phyloP scores from a whole-genome alignment of 2,113 vertebrate species.

The Ciconia maguari region DNA sequence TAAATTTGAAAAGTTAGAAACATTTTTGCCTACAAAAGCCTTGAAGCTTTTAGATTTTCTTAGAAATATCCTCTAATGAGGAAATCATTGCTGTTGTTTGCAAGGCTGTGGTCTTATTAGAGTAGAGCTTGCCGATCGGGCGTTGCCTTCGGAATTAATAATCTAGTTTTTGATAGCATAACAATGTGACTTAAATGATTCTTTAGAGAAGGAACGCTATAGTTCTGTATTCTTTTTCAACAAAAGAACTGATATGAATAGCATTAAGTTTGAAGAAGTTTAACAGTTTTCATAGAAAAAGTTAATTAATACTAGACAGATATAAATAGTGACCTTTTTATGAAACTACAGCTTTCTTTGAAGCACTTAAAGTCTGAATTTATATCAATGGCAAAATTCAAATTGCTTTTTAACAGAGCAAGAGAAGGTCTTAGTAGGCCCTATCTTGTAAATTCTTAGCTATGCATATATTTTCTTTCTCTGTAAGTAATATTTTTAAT shows the following conservation, averaged over 20 bases:
- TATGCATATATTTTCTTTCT: neutral
- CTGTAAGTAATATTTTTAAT: neutral
- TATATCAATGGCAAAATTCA: constrained; percentile 3
- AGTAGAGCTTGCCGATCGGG: neutral
- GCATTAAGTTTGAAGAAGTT: neutral
- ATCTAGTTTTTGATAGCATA: neutral
- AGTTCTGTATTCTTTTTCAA: neutral
- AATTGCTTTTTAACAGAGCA: neutral
- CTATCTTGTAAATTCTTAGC: constrained; percentile 1
- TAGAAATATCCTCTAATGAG: neutral
- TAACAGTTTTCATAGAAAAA: neutral
- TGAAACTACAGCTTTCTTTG: neutral
- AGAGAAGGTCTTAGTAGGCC: neutral
- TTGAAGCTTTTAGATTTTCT: neutral
- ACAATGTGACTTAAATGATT: neutral
- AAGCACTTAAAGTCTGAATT: neutral
- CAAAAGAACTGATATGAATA: neutral
- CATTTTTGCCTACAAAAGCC: neutral
- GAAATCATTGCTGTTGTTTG: neutral
- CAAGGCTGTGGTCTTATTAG: neutral
- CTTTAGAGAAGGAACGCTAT: neutral
- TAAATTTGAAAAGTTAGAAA: neutral
- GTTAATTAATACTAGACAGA: neutral
- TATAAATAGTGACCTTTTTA: constrained; percentile 3
- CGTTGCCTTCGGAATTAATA: neutral